phyloP scores from a whole-genome alignment of 1,140 invertebrate genomes.

The Drosophila punjabiensis region DNA sequence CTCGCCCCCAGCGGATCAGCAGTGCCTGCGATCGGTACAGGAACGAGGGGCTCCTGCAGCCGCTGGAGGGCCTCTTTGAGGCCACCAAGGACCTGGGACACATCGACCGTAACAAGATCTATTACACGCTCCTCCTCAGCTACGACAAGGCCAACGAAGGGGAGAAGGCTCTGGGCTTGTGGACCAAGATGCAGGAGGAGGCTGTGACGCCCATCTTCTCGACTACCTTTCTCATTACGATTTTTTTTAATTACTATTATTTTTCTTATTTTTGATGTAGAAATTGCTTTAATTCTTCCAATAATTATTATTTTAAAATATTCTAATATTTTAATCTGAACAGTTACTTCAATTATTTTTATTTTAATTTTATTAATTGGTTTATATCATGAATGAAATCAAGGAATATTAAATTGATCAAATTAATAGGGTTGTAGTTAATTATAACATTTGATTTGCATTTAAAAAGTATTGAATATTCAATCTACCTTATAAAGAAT shows the following conservation, averaged over 20 bases:
- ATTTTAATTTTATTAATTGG: constrained; percentile 87
- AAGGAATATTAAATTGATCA: constrained; percentile 88
- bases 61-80: constrained; percentile 90
- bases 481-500: constrained; percentile 86
- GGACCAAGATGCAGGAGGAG: constrained; percentile 93
- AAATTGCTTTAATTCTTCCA: constrained; percentile 61
- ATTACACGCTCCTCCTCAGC: no score
- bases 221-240: constrained; percentile 87
- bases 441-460: constrained; percentile 89
- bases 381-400: constrained; percentile 88
- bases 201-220: constrained; percentile 88
- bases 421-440: constrained; percentile 87
- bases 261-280: constrained; percentile 88
- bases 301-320: constrained; percentile 65
- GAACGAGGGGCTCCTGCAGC: constrained; percentile 88
- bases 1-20: constrained; percentile 87
- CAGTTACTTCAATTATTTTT: constrained; percentile 86
- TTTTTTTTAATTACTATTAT: constrained; percentile 88
- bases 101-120: constrained; percentile 91
- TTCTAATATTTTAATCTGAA: constrained; percentile 84
- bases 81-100: constrained; percentile 91
- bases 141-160: constrained; percentile 89
- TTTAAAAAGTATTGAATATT: constrained; percentile 87
- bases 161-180: constrained; percentile 90
- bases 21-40: constrained; percentile 88